Evolutionary conservation across 2,888 invertebrate genomes (phyloP).

Genomic region (Linnaemya tessellans): DNA sequence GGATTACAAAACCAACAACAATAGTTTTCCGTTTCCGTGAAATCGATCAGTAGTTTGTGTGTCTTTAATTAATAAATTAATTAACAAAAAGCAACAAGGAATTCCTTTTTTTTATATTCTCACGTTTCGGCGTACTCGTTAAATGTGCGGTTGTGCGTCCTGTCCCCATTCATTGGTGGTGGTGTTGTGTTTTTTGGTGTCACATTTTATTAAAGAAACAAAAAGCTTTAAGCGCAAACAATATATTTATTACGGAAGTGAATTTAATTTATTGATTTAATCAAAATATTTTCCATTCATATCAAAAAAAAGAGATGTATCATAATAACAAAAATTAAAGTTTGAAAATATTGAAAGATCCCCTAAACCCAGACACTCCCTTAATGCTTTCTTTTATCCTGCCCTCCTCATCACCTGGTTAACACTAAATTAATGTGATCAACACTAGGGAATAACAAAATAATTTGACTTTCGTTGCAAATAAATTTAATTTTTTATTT

Average conservation of each 20-base stretch:
- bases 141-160: conserved; percentile 37
- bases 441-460: conserved; percentile 34
- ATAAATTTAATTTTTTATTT: too few species aligned
- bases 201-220: conserved; percentile 50
- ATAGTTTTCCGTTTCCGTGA: not conserved
- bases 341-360: conserved; percentile 31
- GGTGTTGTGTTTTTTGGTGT: conserved; percentile 57
- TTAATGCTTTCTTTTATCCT: conserved; percentile 19
- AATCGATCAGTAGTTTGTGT: conserved; percentile 7
- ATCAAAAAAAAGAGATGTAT: conserved; percentile 63
- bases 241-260: conserved; percentile 64
- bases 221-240: conserved; percentile 37
- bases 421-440: conserved; percentile 39
- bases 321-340: conserved; percentile 42
- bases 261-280: conserved; percentile 54
- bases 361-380: conserved; percentile 18
- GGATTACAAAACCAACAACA: not conserved
- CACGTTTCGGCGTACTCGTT: conserved; percentile 42
- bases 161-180: conserved; percentile 58
- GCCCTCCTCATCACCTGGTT: not conserved
- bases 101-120: conserved; percentile 9
- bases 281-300: conserved; percentile 16
- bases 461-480: not conserved
- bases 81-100: not conserved
- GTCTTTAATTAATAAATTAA: conserved; percentile 9